Evolutionary conservation across 2,797 vertebrate species (phyloP), one percentile per base, ranked within the genome.

Genomic region (Peromyscus melanophrys): DNA sequence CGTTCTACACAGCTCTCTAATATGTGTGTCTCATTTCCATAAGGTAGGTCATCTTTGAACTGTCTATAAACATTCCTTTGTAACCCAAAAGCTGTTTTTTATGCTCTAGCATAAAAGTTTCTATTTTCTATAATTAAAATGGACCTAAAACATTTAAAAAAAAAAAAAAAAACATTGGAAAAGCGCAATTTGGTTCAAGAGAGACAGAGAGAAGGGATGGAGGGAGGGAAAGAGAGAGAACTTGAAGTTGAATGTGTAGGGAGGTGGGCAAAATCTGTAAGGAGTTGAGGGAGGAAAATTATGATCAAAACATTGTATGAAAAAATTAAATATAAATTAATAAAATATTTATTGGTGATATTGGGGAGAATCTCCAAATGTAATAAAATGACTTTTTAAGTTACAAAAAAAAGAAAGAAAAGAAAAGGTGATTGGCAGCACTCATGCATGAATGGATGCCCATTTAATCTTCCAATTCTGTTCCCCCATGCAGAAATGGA

Each of bases 71-170:
- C 57, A 95, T 91, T 27, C 61, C 78, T 25, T 37, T 80, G 11
- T 29, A 76, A 17, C 7, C 73, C 55, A 37, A 92, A 96, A 93
- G 81, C 6, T 61, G 7, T 4, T 89, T 75, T 86, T 23, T 9
- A 52, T 67, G 17, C 63, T 52, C 5, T 83, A 65, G 2, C n/a
- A 61, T 90, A 57, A 2, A 27, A 43, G 40, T 55, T 17, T 89
- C 59, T 31, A 11, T 93, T 95, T 94, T 92, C 40, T 78, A 6
- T 37, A 59, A 23, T 86, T 19, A 87, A 93, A 94, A 55, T 89
- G 25, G 4, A 90, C 12, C 31, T 81, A 85, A 91, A 40, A 90
- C 82, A 40, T 10, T 29, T 61, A 23, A 25, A 73, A 63, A 78
- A 40, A 23, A 25, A 73, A 63, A 78, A 40, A 73, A 63, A 78